phyloP scores from a whole-genome alignment of 1,140 invertebrate genomes.

The Drosophila kikkawai region DNA sequence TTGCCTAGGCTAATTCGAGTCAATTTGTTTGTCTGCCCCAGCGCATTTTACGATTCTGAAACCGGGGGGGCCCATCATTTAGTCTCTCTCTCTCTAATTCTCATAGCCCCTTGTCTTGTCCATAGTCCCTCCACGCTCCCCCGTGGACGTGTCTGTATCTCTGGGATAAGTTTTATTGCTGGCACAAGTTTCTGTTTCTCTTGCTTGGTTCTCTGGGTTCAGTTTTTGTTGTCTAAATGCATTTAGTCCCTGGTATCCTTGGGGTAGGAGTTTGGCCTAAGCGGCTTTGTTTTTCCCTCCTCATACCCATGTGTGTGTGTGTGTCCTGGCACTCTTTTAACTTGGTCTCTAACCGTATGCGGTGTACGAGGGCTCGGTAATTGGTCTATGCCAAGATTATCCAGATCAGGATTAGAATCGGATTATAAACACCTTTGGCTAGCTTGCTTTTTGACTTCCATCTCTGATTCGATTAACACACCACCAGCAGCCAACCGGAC shows the following conservation, averaged over 20 bases:
- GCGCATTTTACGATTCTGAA: slow-evolving; percentile 45
- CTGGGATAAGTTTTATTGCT: slow-evolving; percentile 41
- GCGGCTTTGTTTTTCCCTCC: slow-evolving; percentile 28
- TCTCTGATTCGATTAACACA: slow-evolving; percentile 12
- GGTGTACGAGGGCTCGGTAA: slow-evolving; percentile 1
- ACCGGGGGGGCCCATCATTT: slow-evolving; percentile 25
- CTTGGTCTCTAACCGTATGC: not conserved
- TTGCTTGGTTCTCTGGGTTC: slow-evolving; percentile 7
- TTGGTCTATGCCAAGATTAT: slow-evolving; percentile 32
- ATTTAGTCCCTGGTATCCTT: slow-evolving; percentile 4
- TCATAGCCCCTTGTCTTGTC: not conserved
- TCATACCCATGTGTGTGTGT: not conserved
- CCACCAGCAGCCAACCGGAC: not conserved
- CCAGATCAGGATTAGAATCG: slow-evolving; percentile 36
- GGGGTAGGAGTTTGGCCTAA: slow-evolving; percentile 22
- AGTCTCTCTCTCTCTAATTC: slow-evolving; percentile 15
- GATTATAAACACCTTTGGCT: slow-evolving; percentile 48
- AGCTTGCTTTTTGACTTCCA: slow-evolving; percentile 7
- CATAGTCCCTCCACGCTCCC: not conserved
- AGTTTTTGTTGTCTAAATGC: slow-evolving; percentile 24
- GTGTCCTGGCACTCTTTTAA: slow-evolving; percentile 4
- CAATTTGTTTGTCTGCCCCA: slow-evolving; percentile 72
- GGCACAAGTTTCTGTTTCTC: slow-evolving; percentile 26
- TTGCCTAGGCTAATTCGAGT: slow-evolving; percentile 63
- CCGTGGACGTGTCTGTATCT: not conserved